Evolutionary conservation across 1,140 invertebrate genomes (phyloP).

Genomic region (Pachyrhynchus sulphureomaculatus): DNA sequence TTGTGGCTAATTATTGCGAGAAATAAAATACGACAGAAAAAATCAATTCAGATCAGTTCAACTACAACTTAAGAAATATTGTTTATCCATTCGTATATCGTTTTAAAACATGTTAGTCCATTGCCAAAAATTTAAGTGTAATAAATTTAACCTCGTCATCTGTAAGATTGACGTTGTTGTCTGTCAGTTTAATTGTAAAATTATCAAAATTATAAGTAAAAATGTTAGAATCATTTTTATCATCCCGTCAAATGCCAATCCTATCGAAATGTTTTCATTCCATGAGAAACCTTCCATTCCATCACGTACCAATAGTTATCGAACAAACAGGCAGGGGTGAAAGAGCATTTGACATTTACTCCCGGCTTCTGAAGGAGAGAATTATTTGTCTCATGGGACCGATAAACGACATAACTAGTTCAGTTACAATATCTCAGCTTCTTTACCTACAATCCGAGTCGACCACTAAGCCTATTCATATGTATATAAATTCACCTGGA

Average conservation of each 20-base stretch:
- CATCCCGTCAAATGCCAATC: background rate
- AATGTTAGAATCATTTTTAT: background rate
- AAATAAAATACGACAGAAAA: too few species aligned
- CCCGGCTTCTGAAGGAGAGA: constrained; percentile 75
- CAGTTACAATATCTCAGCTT: constrained; percentile 77
- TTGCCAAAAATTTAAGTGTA: too few species aligned
- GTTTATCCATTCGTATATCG: too few species aligned
- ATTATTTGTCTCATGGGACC: constrained; percentile 82
- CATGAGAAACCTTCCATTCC: constrained; percentile 32
- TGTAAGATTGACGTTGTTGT: too few species aligned
- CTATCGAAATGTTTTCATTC: background rate
- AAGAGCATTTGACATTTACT: constrained; percentile 82
- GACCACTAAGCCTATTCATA: constrained; percentile 71
- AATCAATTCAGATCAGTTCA: too few species aligned
- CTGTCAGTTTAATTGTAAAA: background rate
- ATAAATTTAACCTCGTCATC: too few species aligned
- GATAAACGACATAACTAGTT: constrained; percentile 75
- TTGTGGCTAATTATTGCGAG: too few species aligned
- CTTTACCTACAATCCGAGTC: constrained; percentile 79
- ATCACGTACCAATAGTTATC: constrained; percentile 72
- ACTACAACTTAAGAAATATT: too few species aligned
- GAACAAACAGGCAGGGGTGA: constrained; percentile 80
- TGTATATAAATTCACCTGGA: constrained; percentile 70
- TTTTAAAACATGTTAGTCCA: too few species aligned
- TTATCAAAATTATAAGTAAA: constrained; percentile 1